Conservation (phyloP, 1,140 invertebrate genomes). For the Hypsibius dujardini region DNA sequence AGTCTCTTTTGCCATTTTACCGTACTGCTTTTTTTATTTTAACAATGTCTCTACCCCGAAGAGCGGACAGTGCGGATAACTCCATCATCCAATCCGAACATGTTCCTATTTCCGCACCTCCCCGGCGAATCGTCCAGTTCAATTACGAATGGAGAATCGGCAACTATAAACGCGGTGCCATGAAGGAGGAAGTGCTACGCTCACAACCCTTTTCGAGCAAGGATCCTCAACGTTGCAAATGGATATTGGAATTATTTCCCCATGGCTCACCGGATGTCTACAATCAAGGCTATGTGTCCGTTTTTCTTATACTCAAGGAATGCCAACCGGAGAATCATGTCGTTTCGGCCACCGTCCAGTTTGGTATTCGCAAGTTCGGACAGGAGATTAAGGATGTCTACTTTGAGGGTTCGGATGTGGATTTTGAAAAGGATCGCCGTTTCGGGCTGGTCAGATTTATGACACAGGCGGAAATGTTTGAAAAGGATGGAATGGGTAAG, state of each 20-base stretch:
- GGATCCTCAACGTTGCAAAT: conserved; percentile 5
- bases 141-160: conserved; percentile 16
- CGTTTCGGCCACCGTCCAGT: neutral
- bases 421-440: conserved; percentile 13
- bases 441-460: conserved; percentile 7
- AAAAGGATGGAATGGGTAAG: neutral
- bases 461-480: conserved; percentile 2
- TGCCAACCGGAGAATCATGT: neutral
- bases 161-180: neutral
- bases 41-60: neutral
- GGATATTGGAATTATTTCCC: conserved; percentile 11
- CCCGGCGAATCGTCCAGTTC: conserved; percentile 14
- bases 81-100: neutral
- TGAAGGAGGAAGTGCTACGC: conserved; percentile 15
- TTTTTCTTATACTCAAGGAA: conserved; percentile 9
- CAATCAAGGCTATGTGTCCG: conserved; percentile 11
- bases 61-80: neutral
- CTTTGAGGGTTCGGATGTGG: conserved; percentile 11
- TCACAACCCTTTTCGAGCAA: conserved; percentile 8
- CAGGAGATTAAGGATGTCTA: conserved; percentile 14
- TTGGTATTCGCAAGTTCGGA: conserved; percentile 12
- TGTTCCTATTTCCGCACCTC: conserved; percentile 8
- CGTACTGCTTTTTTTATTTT: neutral
- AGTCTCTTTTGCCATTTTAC: no score
- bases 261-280: conserved; percentile 12